A percentile compares a stretch with the other conserved stretches of the same genome.
Evolutionary conservation across 2,113 vertebrate genomes (phyloP).

Genomic region (Bambusicola thoracicus): DNA sequence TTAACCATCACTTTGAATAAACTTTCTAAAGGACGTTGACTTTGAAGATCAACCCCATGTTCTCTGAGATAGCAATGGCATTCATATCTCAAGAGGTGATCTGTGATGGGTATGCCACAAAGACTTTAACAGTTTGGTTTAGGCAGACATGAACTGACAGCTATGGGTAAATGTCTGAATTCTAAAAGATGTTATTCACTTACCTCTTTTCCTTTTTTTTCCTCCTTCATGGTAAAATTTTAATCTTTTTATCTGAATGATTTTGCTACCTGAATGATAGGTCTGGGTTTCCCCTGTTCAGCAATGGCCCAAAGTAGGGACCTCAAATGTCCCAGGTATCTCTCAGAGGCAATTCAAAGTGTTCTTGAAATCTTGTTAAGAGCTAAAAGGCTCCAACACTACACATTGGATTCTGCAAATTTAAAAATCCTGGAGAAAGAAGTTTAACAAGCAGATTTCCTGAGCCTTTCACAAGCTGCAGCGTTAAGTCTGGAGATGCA

Average conservation of each 20-base stretch:
- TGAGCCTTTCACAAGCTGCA: not conserved
- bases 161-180: not conserved
- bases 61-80: not conserved
- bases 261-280: not conserved
- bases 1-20: not conserved
- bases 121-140: not conserved
- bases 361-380: not conserved
- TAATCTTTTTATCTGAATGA: not conserved
- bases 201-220: not conserved
- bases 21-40: constrained; percentile 2
- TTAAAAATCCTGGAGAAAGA: not conserved
- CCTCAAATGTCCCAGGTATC: not conserved
- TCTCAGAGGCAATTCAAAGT: not conserved
- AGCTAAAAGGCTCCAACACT: not conserved
- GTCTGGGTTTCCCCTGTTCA: not conserved
- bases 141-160: not conserved
- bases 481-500: not conserved
- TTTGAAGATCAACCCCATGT: not conserved
- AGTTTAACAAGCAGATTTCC: not conserved
- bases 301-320: not conserved
- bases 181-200: not conserved
- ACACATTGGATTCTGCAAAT: not conserved
- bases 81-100: not conserved
- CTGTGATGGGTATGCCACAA: not conserved
- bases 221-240: not conserved